A percentile compares a stretch with the other conserved stretches of the same genome.
These are phyloP conservation scores for Caenorhabditis briggsae DNA, from an alignment of 1,140 invertebrate genomes.

Conservation along the genomic window DNA sequence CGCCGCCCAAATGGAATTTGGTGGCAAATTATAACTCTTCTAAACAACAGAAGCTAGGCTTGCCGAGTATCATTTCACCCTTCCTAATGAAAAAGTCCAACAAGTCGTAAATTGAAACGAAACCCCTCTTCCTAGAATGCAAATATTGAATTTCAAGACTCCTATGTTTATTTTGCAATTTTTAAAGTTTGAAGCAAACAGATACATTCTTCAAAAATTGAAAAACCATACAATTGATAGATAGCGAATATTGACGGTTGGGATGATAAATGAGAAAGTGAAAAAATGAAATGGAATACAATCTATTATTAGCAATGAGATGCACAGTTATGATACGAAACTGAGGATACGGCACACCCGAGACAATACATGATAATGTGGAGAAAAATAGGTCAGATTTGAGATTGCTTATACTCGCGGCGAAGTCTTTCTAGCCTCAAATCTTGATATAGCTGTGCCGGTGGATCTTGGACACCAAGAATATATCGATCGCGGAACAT, in stretches of 20 bases:
- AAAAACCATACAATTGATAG: neutral
- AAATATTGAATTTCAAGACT: neutral
- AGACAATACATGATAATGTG: neutral
- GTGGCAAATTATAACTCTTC: too few species aligned
- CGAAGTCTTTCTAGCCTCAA: conserved; percentile 60
- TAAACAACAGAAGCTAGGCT: too few species aligned
- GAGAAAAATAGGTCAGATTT: conserved; percentile 49
- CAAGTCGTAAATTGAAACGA: neutral
- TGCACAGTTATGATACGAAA: conserved; percentile 29
- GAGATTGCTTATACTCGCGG: conserved; percentile 64
- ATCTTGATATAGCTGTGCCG: conserved; percentile 59
- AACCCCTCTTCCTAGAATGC: neutral
- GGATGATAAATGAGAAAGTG: neutral
- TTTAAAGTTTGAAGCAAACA: conserved; percentile 12
- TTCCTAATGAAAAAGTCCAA: too few species aligned
- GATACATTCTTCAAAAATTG: neutral
- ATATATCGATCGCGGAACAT: conserved; percentile 67
- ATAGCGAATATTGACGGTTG: conserved; percentile 11
- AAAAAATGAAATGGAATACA: neutral
- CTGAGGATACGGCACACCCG: neutral
- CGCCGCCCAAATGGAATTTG: too few species aligned
- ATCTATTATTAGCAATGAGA: neutral
- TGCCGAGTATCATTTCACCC: too few species aligned
- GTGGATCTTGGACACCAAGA: conserved; percentile 62
- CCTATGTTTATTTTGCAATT: neutral